A percentile compares a stretch with the other conserved stretches of the same genome.
phyloP scores from a whole-genome alignment of 2,888 invertebrate genomes.

The Agrenia bidenticulata region DNA sequence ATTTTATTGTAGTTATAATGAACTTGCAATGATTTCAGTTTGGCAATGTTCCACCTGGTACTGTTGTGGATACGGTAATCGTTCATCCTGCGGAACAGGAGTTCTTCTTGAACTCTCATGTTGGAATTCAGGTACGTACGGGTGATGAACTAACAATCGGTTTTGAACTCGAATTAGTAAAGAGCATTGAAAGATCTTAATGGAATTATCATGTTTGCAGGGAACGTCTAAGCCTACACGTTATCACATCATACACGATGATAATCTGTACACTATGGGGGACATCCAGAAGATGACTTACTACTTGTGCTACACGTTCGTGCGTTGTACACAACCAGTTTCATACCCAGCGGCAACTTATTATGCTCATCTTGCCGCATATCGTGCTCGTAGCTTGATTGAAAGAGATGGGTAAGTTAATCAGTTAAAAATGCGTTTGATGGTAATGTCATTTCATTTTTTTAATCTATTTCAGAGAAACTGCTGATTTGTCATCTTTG shows the following conservation, averaged over 20 bases:
- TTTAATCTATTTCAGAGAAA: slow-evolving; percentile 19
- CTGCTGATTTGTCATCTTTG: slow-evolving; percentile 16
- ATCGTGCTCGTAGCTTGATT: slow-evolving; percentile 3
- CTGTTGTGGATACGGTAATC: slow-evolving; percentile 59
- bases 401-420: slow-evolving; percentile 6
- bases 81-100: slow-evolving; percentile 60
- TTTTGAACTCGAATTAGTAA: not conserved
- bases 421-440: not conserved
- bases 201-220: slow-evolving; percentile 53
- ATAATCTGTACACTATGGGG: slow-evolving; percentile 68
- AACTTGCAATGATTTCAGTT: slow-evolving; percentile 5
- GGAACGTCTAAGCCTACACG: slow-evolving; percentile 56
- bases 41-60: slow-evolving; percentile 61
- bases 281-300: slow-evolving; percentile 76
- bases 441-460: not conserved
- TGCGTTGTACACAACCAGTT: slow-evolving; percentile 70
- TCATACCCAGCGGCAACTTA: slow-evolving; percentile 50
- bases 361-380: slow-evolving; percentile 33
- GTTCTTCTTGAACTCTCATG: slow-evolving; percentile 60
- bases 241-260: slow-evolving; percentile 81
- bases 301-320: slow-evolving; percentile 81
- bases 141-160: too few species aligned
- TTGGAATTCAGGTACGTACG: slow-evolving; percentile 58
- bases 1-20: not conserved
- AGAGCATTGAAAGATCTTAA: slow-evolving; percentile 4